These are phyloP conservation scores for Leucophenga montana DNA, from an alignment of 2,888 invertebrate species.

Conservation along the genomic window DNA sequence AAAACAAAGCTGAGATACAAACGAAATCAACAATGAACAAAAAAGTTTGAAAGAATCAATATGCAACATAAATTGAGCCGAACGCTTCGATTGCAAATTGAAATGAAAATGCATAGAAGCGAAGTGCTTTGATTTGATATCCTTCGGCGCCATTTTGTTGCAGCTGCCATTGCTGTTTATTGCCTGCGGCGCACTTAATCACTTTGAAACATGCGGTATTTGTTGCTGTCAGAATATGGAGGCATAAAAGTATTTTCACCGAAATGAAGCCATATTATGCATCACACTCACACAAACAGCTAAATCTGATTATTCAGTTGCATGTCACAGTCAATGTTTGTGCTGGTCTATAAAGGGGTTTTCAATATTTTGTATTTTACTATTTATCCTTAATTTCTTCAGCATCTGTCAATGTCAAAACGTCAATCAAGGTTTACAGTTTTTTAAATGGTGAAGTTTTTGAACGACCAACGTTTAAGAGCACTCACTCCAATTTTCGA, in stretches of 20 bases:
- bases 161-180: background rate
- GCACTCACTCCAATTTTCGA: no score
- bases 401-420: no score
- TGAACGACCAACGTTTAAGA: no score
- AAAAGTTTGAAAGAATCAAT: background rate
- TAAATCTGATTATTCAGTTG: no score
- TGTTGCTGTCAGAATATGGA: constrained; percentile 11
- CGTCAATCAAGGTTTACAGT: no score
- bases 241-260: background rate
- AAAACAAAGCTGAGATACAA: constrained; percentile 38
- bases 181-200: constrained; percentile 9
- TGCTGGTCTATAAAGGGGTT: no score
- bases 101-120: constrained; percentile 19
- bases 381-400: no score
- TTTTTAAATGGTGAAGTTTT: no score
- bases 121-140: constrained; percentile 5
- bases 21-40: constrained; percentile 29
- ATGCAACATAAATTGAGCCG: background rate
- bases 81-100: constrained; percentile 12
- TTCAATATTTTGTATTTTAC: no score
- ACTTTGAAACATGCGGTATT: constrained; percentile 10
- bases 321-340: no score
- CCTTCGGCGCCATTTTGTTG: background rate
- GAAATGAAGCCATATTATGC: no score
- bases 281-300: no score